Conservation (phyloP, 2,113 vertebrate species). For the Oncorhynchus tshawytscha region DNA sequence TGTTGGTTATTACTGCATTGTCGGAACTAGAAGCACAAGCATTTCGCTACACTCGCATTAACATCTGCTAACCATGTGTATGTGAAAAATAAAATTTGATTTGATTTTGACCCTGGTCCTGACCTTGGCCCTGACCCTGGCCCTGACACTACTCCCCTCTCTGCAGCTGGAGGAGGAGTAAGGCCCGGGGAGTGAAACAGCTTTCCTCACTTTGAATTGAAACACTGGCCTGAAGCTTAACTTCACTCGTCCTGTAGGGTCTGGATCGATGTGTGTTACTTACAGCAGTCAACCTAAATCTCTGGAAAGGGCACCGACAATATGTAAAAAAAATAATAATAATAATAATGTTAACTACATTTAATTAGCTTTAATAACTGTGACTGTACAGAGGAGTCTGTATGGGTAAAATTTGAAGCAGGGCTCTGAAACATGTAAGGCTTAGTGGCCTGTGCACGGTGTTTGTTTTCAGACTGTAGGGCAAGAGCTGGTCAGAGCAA, state of each 20-base stretch:
- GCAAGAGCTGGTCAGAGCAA: not conserved
- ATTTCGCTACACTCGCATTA: no score
- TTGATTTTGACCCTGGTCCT: no score
- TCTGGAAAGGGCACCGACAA: slow-evolving; percentile 53
- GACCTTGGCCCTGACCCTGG: not conserved
- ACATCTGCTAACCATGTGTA: no score
- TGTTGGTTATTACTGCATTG: no score
- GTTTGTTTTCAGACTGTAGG: slow-evolving; percentile 41
- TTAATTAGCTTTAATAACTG: slow-evolving; percentile 69
- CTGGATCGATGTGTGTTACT: slow-evolving; percentile 67
- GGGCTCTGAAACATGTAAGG: slow-evolving; percentile 29
- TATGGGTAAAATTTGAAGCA: slow-evolving; percentile 50
- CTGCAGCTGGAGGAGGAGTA: slow-evolving; percentile 54
- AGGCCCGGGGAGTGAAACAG: slow-evolving; percentile 58
- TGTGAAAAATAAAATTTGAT: no score
- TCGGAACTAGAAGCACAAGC: no score
- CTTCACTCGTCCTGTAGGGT: slow-evolving; percentile 54
- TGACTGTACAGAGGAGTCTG: slow-evolving; percentile 42
- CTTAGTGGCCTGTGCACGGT: slow-evolving; percentile 46
- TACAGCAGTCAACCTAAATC: slow-evolving; percentile 63
- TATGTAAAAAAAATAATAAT: not conserved
- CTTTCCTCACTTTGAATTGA: slow-evolving; percentile 71
- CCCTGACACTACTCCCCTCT: no score
- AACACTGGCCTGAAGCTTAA: slow-evolving; percentile 71
- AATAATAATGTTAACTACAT: slow-evolving; percentile 61